A percentile compares a stretch with the other conserved stretches of the same genome.
Evolutionary conservation across 1,140 invertebrate genomes (phyloP).

Genomic region (Copidosoma floridanum): DNA sequence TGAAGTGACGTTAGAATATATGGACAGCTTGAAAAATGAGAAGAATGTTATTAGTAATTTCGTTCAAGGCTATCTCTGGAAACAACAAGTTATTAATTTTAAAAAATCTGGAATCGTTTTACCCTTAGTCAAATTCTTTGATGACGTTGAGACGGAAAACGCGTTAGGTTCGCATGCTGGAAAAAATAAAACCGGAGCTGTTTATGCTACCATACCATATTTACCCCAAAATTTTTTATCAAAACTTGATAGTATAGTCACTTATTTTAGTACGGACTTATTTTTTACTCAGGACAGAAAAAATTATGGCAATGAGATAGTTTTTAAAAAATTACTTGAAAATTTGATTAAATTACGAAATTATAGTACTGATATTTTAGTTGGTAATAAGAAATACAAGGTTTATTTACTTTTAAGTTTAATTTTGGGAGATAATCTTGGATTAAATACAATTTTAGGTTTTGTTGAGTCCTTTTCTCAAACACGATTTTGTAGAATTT

Average conservation of each 20-base stretch:
- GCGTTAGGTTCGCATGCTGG: conserved; percentile 29
- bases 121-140: no score
- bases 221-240: conserved; percentile 24
- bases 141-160: conserved; percentile 33
- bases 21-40: not conserved
- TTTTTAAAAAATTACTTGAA: conserved; percentile 42
- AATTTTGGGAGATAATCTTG: conserved; percentile 26
- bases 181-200: conserved; percentile 31
- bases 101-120: conserved; percentile 19
- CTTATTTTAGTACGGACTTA: conserved; percentile 18
- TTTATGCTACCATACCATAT: no score
- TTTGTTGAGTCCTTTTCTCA: conserved; percentile 24
- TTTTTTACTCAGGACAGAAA: conserved; percentile 32
- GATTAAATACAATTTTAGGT: conserved; percentile 22
- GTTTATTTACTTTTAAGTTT: conserved; percentile 20
- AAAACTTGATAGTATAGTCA: conserved; percentile 30
- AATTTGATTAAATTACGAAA: conserved; percentile 23
- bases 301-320: conserved; percentile 36
- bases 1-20: not conserved
- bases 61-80: conserved; percentile 23
- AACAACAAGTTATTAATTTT: conserved; percentile 17
- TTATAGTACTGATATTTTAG: no score
- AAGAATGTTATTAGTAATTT: conserved; percentile 13
- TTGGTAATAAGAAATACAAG: not conserved
- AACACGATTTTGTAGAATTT: no score